These are phyloP conservation scores for Liasis olivaceus DNA, from an alignment of 2,797 vertebrate genomes.

Conservation along the genomic window DNA sequence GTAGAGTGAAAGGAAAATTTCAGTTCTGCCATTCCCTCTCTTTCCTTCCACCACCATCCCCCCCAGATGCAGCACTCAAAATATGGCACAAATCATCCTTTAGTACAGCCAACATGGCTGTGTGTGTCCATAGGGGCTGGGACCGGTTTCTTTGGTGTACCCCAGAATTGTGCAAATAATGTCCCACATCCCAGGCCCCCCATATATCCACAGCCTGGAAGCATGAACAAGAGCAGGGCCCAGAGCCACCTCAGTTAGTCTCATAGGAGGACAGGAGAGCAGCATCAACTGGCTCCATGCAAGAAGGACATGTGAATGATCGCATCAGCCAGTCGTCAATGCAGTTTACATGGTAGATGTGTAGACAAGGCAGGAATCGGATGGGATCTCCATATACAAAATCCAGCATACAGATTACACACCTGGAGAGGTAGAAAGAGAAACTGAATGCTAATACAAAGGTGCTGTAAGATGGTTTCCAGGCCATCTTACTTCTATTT, in stretches of 20 bases:
- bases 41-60: neutral
- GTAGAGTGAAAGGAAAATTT: neutral
- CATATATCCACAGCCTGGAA: neutral
- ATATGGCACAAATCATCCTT: constrained; percentile 30
- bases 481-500: neutral
- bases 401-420: constrained; percentile 91
- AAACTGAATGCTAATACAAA: neutral
- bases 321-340: constrained; percentile 89
- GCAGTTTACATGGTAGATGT: constrained; percentile 87
- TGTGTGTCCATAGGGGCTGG: constrained; percentile 7
- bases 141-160: constrained; percentile 40
- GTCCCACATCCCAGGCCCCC: neutral
- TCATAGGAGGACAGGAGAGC: constrained; percentile 85
- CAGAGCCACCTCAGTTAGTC: constrained; percentile 73
- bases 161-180: constrained; percentile 28
- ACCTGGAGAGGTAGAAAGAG: constrained; percentile 67
- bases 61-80: neutral
- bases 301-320: constrained; percentile 89
- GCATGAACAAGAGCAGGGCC: constrained; percentile 21
- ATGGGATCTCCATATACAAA: constrained; percentile 83
- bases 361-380: constrained; percentile 87
- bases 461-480: neutral
- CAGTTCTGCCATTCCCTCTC: neutral
- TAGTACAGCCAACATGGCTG: constrained; percentile 1
- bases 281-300: constrained; percentile 89